Evolutionary conservation across 2,888 invertebrate species (phyloP), one percentile per base, ranked within the genome.

Genomic region (Drosophila planitibia): DNA sequence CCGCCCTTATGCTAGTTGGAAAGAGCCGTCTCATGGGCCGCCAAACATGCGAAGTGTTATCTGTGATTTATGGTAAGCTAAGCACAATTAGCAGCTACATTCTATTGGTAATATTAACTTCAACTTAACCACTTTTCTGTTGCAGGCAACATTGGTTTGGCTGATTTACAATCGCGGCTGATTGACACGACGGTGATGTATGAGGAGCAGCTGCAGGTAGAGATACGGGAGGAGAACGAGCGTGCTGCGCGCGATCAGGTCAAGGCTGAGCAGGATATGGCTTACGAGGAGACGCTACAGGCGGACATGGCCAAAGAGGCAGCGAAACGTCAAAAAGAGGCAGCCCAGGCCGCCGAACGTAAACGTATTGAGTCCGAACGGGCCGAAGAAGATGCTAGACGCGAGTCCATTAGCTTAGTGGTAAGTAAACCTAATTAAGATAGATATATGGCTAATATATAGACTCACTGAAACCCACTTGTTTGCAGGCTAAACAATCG

Each of bases 261-360:
- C 63, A 98, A 98, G 94, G 95, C 96, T 87, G 98, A 99, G 93
- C 99, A 99, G 94, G 98, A 99, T 94, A 96, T 96, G 93, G 99
- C 99, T 0, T 99, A 98, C 94, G 96, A 97, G 93, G 96, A 95
- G 91, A 98, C 98, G 84, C 95, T 99, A 64, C 97, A 97, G 91
- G 93, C 92, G 14, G 94, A 92, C 85, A 96, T 97, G 94, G 97
- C 97, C 67, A 98, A 98, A 94, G 98, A 98, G 93, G 97, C 97
- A 94, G 95, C 97, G 3, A 97, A 96, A 92, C 95, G 96, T 82
- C 95, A 96, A 92, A 96, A 96, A 92, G 97, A 97, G 92, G 92
- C 92, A 22, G 92, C 91, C 1, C 93, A 96, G 87, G 96, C 96
- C 91, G 95, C 95, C 80, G 96, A 96, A 92, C 94, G 96, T 85